A percentile compares a stretch with the other conserved stretches of the same genome.
Evolutionary conservation across 2,797 vertebrate species (phyloP).

Genomic region (Phataginus tricuspis): DNA sequence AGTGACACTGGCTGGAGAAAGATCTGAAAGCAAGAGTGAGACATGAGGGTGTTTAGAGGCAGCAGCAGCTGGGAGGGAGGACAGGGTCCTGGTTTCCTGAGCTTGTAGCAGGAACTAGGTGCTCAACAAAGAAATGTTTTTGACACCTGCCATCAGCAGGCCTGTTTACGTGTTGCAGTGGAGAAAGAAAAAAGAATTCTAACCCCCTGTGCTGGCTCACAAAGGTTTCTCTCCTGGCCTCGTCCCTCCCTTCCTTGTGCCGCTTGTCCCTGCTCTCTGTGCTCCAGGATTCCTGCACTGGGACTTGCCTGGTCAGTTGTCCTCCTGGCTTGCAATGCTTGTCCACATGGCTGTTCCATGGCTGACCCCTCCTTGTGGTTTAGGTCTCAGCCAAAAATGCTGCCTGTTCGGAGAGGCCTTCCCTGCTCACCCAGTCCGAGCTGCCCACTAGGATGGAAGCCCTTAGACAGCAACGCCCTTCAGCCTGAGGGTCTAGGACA

Average conservation of each 20-base stretch:
- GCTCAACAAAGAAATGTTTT: background rate
- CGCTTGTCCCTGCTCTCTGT: background rate
- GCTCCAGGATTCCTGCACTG: background rate
- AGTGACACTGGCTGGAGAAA: background rate
- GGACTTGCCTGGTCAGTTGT: background rate
- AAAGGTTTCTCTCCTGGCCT: background rate
- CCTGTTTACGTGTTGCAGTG: background rate
- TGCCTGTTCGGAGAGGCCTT: background rate
- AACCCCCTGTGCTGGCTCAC: background rate
- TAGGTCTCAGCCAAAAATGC: background rate
- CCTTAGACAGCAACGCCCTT: background rate
- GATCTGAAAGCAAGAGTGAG: too few relatives aligned
- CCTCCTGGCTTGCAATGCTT: background rate
- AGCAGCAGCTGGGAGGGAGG: background rate
- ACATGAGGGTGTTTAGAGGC: background rate
- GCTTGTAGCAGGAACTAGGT: background rate
- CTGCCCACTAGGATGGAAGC: background rate
- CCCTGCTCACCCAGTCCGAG: background rate
- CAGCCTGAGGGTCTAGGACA: background rate
- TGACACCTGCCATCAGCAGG: background rate
- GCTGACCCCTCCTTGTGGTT: background rate
- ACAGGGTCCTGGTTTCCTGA: background rate
- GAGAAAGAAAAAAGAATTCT: background rate
- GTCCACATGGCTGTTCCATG: rapidly evolving
- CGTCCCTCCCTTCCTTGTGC: too few relatives aligned